Conservation (phyloP, 2,888 invertebrate species). For the Brassicogethes aeneus region DNA sequence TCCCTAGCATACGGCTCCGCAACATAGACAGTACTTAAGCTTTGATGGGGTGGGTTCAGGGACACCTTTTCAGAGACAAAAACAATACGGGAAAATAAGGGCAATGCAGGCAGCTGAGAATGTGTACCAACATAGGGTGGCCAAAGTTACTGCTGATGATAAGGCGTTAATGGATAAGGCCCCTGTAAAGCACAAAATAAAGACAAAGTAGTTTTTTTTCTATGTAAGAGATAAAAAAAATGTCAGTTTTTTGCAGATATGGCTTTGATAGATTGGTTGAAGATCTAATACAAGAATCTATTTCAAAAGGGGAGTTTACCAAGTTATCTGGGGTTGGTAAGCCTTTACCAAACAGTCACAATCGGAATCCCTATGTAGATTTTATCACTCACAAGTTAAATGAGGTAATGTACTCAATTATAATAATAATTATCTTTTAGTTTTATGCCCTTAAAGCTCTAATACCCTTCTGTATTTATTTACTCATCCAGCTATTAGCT, state of each 20-base stretch:
- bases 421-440: constrained; percentile 5
- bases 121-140: constrained; percentile 51
- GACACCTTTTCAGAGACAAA: constrained; percentile 67
- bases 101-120: constrained; percentile 63
- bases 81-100: constrained; percentile 61
- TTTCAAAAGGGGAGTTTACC: constrained; percentile 82
- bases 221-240: too few species aligned
- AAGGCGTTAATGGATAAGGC: constrained; percentile 55
- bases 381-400: constrained; percentile 80
- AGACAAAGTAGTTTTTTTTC: constrained; percentile 52
- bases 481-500: too few species aligned
- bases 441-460: too few species aligned
- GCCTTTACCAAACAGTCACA: constrained; percentile 58
- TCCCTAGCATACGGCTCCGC: constrained; percentile 71
- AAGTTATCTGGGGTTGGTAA: constrained; percentile 77
- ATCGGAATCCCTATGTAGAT: constrained; percentile 78
- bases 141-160: constrained; percentile 51
- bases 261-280: constrained; percentile 84
- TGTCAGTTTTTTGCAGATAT: constrained; percentile 37
- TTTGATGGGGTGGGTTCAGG: constrained; percentile 74
- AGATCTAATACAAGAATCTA: constrained; percentile 85
- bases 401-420: constrained; percentile 47
- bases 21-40: constrained; percentile 76
- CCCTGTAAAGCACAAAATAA: constrained; percentile 59
- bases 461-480: too few species aligned